Evolutionary conservation across 2,113 vertebrate genomes (phyloP).

Genomic region (Ciconia stormi): DNA sequence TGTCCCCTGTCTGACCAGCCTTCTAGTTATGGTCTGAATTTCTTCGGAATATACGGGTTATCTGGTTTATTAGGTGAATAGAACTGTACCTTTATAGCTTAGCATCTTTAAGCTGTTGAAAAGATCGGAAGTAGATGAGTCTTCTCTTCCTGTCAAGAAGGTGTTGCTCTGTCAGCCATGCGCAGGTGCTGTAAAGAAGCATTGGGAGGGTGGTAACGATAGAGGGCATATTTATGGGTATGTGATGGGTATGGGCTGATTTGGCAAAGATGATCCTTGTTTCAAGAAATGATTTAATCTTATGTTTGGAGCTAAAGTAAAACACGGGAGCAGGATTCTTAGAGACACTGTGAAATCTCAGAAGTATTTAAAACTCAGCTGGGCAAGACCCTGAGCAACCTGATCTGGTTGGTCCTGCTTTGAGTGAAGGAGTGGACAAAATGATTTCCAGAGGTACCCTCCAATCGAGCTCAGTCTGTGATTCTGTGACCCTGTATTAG

Average conservation of each 20-base stretch:
- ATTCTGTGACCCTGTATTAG: rapidly evolving
- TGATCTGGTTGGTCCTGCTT: neutral
- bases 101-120: neutral
- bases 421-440: neutral
- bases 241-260: neutral
- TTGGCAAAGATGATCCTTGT: neutral
- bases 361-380: neutral
- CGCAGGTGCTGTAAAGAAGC: neutral
- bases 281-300: neutral
- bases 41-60: neutral
- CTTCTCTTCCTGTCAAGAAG: neutral
- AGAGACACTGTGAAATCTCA: neutral
- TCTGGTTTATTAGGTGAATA: neutral
- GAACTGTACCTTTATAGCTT: neutral
- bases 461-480: neutral
- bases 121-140: neutral
- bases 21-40: neutral
- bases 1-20: neutral
- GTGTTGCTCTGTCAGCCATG: neutral
- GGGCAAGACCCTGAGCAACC: neutral
- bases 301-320: neutral
- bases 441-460: neutral
- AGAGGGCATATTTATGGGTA: rapidly evolving
- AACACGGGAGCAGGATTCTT: neutral
- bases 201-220: neutral